Base-by-base conservation (phyloP, 1,140 invertebrate genomes). In the Drosophila littoralis region DNA sequence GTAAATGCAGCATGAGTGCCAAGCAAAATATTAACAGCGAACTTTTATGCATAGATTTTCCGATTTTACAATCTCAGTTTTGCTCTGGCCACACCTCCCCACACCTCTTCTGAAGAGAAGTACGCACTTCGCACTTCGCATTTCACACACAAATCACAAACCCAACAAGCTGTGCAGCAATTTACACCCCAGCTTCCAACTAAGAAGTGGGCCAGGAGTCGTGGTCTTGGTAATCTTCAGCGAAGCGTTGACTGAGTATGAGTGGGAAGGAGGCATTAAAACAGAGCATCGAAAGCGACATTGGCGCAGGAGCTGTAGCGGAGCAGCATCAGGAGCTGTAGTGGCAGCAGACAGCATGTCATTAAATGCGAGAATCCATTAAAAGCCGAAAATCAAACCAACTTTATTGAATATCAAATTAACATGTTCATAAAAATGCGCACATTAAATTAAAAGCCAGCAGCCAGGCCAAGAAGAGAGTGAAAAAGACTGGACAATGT, bases 351-450 rank as follows among this genome's bases (percentile, higher is more conserved):
- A 3, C 10, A 6, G 73, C 59, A 70, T 82, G 83, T 89, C 84
- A 88, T 88, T 88, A 88, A 88, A 89, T 75, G 77, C 77, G 71
- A 60, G 75, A 88, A 89, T 89, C 80, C 84, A 89, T 88, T 89
- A 88, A 88, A 88, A 84, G 80, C 80, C 84, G 80, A 88, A 90
- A 90, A 90, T 90, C 88, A 90, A 90, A 90, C 82, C 82, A 76
- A 88, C 82, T 90, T 90, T 90, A 90, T 90, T 83, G 88, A 90
- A 90, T 90, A 90, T 81, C 86, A 90, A 90, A 90, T 90, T 90
- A 90, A 90, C 88, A 90, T 84, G 82, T 88, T 90, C 88, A 90
- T 90, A 90, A 90, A 90, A 90, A 88, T 79, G 75, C 77, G 84
- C 80, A 88, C 84, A 89, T 83, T 88, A 89, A 88, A 89, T 83